Evolutionary conservation across 2,797 vertebrate species (phyloP), one percentile per base, ranked within the genome.

Genomic region (Poecilia velifera): DNA sequence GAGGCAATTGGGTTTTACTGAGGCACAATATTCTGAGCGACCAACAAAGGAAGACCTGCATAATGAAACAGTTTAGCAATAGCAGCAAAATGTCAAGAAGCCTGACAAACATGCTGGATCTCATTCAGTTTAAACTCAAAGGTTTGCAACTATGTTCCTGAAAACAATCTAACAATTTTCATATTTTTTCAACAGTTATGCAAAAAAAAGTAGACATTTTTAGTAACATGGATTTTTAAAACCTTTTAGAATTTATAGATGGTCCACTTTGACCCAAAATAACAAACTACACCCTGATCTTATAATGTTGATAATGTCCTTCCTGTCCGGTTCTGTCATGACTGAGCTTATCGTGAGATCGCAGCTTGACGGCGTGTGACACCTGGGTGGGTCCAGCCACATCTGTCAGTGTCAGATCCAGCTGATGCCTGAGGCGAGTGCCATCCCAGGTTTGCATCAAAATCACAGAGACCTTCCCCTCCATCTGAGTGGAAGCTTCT

Each of bases 341-440:
- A n/a, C 13, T 39, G 34, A 55, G 73, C 36, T 55, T 39, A 39
- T n/a, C 4, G 53, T 47, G 43, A 57, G 49, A 57, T 57, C 1
- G 12, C 1, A 16, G 57, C n/a, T 57, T 55, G 75, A 76, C 74
- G 43, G 0, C 10, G 51, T 1, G 7, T 55, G 47, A 73, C 82
- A 81, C 77, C 80, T 81, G 76, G 72, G n/a, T 41, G 18, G 45
- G 72, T 39, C 53, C 25, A 49, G 74, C 75, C 57, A 45, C 39
- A 45, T 62, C 74, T 68, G 76, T 83, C 78, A 70, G 82, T 82
- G 71, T 86, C 41, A 72, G 7, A 76, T 79, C 75, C 83, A 77
- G 77, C 76, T 87, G 83, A 66, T 81, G 41, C 82, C 76, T 20
- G 6, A 66, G 82, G 88, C 77, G 18, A 76, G 70, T 82, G 83